Evolutionary conservation across 2,888 invertebrate species (phyloP).

Genomic region (Coronaproctus castanopsis): DNA sequence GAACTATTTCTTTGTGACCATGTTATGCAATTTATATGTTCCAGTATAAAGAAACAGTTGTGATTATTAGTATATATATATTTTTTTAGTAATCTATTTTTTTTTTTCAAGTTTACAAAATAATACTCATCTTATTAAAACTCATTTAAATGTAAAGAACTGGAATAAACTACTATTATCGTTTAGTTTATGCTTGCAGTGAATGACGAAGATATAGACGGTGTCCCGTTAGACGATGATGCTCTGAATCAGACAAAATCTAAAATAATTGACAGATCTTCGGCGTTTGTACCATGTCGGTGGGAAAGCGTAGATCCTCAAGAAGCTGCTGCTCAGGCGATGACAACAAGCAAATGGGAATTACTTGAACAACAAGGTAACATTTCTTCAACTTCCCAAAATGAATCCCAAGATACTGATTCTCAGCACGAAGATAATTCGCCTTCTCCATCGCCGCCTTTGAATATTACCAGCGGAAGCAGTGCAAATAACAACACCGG

Average conservation of each 20-base stretch:
- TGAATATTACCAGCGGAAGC: too few relatives aligned
- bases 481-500: not conserved
- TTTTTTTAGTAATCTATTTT: too few relatives aligned
- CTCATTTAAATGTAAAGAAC: too few relatives aligned
- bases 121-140: too few relatives aligned
- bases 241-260: slow-evolving; percentile 27
- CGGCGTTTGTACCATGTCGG: slow-evolving; percentile 72
- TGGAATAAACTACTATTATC: too few relatives aligned
- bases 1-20: too few relatives aligned
- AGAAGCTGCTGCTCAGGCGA: slow-evolving; percentile 56
- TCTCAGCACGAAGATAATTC: slow-evolving; percentile 6
- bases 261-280: slow-evolving; percentile 28
- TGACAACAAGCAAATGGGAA: slow-evolving; percentile 79
- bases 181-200: too few relatives aligned
- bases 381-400: slow-evolving; percentile 4
- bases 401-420: slow-evolving; percentile 10
- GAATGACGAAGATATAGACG: slow-evolving; percentile 22
- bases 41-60: too few relatives aligned
- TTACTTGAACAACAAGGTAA: slow-evolving; percentile 36
- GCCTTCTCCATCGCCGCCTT: not conserved
- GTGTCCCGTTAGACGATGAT: slow-evolving; percentile 43
- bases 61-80: too few relatives aligned
- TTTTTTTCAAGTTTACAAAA: too few relatives aligned
- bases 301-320: slow-evolving; percentile 93
- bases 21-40: too few relatives aligned